Evolutionary conservation across 2,797 vertebrate species (phyloP).

Genomic region (Antennarius maculatus): DNA sequence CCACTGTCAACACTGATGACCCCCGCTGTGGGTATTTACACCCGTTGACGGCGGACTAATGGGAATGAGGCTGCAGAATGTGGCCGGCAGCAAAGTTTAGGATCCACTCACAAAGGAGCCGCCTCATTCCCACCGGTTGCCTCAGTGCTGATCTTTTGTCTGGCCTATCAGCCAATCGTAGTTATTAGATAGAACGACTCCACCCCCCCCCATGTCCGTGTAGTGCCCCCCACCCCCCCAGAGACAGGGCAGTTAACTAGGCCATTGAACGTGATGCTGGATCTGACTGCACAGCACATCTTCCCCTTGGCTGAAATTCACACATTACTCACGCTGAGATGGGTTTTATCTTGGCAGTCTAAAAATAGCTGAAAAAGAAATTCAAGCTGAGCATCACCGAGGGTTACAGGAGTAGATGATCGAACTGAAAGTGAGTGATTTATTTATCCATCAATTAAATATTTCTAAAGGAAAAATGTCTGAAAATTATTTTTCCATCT

Average conservation of each 20-base stretch:
- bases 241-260: slow-evolving; percentile 66
- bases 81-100: slow-evolving; percentile 64
- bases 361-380: slow-evolving; percentile 73
- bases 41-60: slow-evolving; percentile 56
- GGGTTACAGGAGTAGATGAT: slow-evolving; percentile 6
- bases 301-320: slow-evolving; percentile 65
- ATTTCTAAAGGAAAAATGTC: too few species aligned
- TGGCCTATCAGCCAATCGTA: slow-evolving; percentile 54
- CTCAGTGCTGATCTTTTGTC: slow-evolving; percentile 79
- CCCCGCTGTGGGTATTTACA: slow-evolving; percentile 35
- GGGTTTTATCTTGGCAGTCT: slow-evolving; percentile 65
- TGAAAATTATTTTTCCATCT: too few species aligned
- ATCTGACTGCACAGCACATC: slow-evolving; percentile 61
- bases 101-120: slow-evolving; percentile 72
- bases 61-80: slow-evolving; percentile 72
- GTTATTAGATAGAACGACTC: slow-evolving; percentile 34
- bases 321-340: slow-evolving; percentile 66
- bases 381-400: slow-evolving; percentile 31
- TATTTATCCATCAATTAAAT: neutral
- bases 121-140: slow-evolving; percentile 76
- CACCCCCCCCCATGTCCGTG: slow-evolving; percentile 37
- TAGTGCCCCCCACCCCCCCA: slow-evolving; percentile 20
- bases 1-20: slow-evolving; percentile 43
- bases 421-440: too few species aligned
- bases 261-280: slow-evolving; percentile 69